Base-by-base conservation (phyloP, 2,888 invertebrate species). In the Nomada fabriciana region DNA sequence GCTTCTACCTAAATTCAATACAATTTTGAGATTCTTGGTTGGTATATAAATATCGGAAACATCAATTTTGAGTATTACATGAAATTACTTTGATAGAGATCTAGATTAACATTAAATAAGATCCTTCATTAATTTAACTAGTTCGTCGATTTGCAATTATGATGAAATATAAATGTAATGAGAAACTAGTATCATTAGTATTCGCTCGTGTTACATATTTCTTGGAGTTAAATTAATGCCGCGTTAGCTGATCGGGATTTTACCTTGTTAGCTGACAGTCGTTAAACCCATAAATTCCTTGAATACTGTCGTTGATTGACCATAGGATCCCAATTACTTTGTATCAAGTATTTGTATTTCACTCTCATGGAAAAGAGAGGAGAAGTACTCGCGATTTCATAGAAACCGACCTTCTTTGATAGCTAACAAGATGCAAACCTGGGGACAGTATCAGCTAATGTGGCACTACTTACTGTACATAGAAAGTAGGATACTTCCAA, bases 1-100 rank as follows among this genome's bases (percentile, higher is more conserved):
- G 91, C 86, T 89, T 91, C 93, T 93, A 94, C 91, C 93, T 94
- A 94, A 93, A 92, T 93, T 93, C 89, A 89, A 90, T 90, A 91
- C 71, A 89, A 90, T 92, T 92, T 91, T 84, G 89, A 88, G 90
- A 91, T 91, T 91, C 89, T 87, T 83, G 86, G 88, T 89, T 90
- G 88, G 78, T 84, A 82, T 82, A 84, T 87, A 80, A 80, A 91
- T 86, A 88, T 73, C 83, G 88, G 85, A 88, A 89, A 88, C 80
- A 81, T 88, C 78, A 86, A 92, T 91, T 91, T 92, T 84, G 88
- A 89, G 86, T 88, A 89, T 88, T 84, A 84, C 83, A 80, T 61
- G 52, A 72, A 84, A 81, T 84, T 84, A 71, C 47, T 76, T 87
- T 80, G 81, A 86, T 71, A 77, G 18, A 53, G 7, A 65, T 77